phyloP scores from a whole-genome alignment of 2,888 invertebrate genomes.

The Rhagonycha fulva region DNA sequence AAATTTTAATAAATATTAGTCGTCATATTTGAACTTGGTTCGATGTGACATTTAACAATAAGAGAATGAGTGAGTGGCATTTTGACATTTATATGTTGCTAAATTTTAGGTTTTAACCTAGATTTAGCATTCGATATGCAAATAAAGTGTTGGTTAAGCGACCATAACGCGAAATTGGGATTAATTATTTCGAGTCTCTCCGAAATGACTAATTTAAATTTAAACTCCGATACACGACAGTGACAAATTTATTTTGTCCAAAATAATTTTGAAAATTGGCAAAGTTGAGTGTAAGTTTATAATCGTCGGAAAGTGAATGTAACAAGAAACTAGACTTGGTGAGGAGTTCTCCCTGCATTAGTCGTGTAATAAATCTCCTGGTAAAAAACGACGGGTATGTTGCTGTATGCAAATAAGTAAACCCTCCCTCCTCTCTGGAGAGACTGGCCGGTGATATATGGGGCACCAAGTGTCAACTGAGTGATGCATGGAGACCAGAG shows the following conservation, averaged over 20 bases:
- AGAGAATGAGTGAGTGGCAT: neutral
- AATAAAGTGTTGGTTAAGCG: neutral
- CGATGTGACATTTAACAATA: neutral
- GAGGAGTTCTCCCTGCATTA: slow-evolving; percentile 49
- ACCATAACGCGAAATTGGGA: neutral
- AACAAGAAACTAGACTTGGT: slow-evolving; percentile 29
- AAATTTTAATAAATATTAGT: neutral
- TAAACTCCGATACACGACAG: neutral
- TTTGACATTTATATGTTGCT: neutral
- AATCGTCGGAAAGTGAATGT: neutral
- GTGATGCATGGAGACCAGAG: slow-evolving; percentile 56
- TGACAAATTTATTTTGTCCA: neutral
- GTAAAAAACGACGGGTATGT: slow-evolving; percentile 51
- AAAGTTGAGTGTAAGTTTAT: neutral
- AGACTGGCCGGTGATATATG: slow-evolving; percentile 56
- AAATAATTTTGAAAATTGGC: neutral
- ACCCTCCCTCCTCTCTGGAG: slow-evolving; percentile 38
- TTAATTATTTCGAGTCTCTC: neutral
- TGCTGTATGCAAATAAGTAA: slow-evolving; percentile 57
- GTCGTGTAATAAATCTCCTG: slow-evolving; percentile 55
- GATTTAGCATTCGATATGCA: neutral
- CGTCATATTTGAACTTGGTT: neutral
- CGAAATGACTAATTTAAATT: neutral
- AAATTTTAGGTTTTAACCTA: neutral
- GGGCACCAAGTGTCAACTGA: slow-evolving; percentile 58